Percentiles rank a stretch among this genome's conserved stretches.
These are phyloP conservation scores for Mactra quadrangularis DNA, from an alignment of 1,140 invertebrate species.

Conservation along the genomic window DNA sequence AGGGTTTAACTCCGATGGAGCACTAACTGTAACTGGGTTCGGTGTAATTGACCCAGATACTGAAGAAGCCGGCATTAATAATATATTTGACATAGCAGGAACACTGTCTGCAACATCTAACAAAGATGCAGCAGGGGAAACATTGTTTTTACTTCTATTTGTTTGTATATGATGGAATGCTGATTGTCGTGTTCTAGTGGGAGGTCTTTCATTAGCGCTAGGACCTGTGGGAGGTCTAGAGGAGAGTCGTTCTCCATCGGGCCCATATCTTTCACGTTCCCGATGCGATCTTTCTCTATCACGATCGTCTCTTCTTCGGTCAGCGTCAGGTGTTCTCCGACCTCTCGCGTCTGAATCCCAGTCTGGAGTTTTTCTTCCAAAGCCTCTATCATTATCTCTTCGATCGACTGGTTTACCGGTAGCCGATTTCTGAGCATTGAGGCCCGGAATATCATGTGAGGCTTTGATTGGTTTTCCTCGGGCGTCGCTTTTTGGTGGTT, in stretches of 20 bases:
- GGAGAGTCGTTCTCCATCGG: slow-evolving; percentile 32
- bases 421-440: slow-evolving; percentile 6
- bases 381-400: background rate
- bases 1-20: slow-evolving; percentile 34
- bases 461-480: slow-evolving; percentile 37
- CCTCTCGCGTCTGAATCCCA: slow-evolving; percentile 16
- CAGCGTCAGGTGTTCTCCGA: slow-evolving; percentile 17
- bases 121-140: slow-evolving; percentile 81
- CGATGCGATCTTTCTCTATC: slow-evolving; percentile 33
- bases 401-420: background rate
- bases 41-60: slow-evolving; percentile 32
- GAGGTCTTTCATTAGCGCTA: slow-evolving; percentile 28
- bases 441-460: slow-evolving; percentile 47
- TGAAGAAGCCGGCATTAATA: slow-evolving; percentile 76
- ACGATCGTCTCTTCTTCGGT: slow-evolving; percentile 5
- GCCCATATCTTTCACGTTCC: slow-evolving; percentile 26
- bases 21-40: background rate
- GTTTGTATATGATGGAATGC: slow-evolving; percentile 75
- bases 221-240: slow-evolving; percentile 39
- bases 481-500: slow-evolving; percentile 60
- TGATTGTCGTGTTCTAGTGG: slow-evolving; percentile 58
- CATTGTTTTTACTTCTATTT: slow-evolving; percentile 71
- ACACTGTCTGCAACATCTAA: slow-evolving; percentile 78
- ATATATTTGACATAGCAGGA: slow-evolving; percentile 70
- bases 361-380: slow-evolving; percentile 43